phyloP scores from a whole-genome alignment of 2,797 vertebrate genomes.

The Ptychobarbus kaznakovi region DNA sequence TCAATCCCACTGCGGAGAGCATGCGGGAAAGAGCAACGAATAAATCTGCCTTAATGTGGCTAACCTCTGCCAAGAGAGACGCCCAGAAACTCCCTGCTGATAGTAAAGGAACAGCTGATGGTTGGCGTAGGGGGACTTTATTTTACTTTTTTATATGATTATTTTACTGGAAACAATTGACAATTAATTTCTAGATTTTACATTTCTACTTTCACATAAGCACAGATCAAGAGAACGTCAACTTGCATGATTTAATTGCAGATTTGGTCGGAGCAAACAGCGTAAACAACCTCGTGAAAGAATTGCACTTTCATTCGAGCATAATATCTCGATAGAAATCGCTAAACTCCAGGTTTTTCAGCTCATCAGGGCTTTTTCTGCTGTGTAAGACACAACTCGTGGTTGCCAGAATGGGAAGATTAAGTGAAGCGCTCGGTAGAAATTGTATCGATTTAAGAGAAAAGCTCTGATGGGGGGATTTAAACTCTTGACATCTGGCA shows the following conservation, averaged over 20 bases:
- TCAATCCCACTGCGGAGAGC: slow-evolving; percentile 8
- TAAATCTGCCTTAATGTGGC: slow-evolving; percentile 68
- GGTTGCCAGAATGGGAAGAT: neutral
- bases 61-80: slow-evolving; percentile 70
- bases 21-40: slow-evolving; percentile 42
- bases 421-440: neutral
- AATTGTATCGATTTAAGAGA: neutral
- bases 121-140: slow-evolving; percentile 63
- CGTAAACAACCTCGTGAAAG: neutral
- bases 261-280: neutral
- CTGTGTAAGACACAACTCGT: neutral
- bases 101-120: slow-evolving; percentile 73
- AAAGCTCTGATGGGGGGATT: neutral
- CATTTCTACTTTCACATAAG: neutral
- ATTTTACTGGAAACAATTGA: neutral
- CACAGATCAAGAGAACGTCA: neutral
- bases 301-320: neutral
- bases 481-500: neutral
- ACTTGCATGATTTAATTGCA: neutral
- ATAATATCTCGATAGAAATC: neutral
- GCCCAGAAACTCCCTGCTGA: slow-evolving; percentile 70
- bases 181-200: neutral
- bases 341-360: neutral
- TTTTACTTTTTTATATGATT: too few species aligned
- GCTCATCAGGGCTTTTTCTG: neutral